A percentile compares a stretch with the other conserved stretches of the same genome.
These are phyloP conservation scores for Pheosia tremula DNA, from an alignment of 2,888 invertebrate genomes.

Conservation along the genomic window DNA sequence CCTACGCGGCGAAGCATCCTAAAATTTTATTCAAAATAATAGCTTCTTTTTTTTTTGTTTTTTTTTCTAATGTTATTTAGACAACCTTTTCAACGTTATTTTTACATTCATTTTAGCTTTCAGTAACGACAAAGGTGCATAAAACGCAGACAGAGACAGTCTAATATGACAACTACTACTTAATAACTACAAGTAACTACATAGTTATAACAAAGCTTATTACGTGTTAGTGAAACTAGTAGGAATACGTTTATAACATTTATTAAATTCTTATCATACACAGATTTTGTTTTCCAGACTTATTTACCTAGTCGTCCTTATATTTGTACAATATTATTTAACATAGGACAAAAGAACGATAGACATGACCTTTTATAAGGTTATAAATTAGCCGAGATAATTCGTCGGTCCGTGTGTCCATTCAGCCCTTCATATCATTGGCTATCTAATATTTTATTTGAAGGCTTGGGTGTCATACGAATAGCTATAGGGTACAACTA, in stretches of 20 bases:
- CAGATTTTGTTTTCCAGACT: background rate
- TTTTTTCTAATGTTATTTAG: background rate
- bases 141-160: too few species aligned
- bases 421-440: background rate
- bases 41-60: background rate
- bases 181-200: too few species aligned
- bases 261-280: background rate
- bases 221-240: too few species aligned
- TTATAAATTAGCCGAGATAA: background rate
- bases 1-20: background rate
- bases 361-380: background rate
- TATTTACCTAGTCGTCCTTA: background rate
- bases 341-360: background rate
- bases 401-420: background rate
- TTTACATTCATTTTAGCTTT: too few species aligned
- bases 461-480: slow-evolving; percentile 28
- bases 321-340: background rate
- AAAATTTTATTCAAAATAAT: background rate
- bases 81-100: background rate
- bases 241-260: background rate
- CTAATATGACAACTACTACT: too few species aligned
- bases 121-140: too few species aligned
- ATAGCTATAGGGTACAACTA: too few species aligned
- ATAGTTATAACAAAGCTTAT: too few species aligned
- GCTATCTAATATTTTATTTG: slow-evolving; percentile 34